These are phyloP conservation scores for Camponotus fellah DNA, from an alignment of 2,888 invertebrate genomes.

Conservation along the genomic window DNA sequence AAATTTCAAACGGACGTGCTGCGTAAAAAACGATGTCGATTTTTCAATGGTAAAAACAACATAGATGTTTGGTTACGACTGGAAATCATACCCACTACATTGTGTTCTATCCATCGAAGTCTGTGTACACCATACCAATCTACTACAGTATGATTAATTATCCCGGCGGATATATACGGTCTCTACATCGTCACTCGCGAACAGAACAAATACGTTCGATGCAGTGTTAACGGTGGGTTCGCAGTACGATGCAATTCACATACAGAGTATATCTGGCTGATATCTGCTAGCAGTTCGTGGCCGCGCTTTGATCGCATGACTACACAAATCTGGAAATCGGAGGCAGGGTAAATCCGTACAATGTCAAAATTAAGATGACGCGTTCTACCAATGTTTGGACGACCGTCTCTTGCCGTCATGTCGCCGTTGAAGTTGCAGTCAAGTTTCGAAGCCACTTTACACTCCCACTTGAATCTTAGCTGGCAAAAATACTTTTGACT, in stretches of 20 bases:
- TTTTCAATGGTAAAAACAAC: conserved; percentile 35
- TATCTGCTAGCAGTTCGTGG: conserved; percentile 42
- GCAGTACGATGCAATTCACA: neutral
- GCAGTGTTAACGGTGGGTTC: neutral
- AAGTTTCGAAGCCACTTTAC: conserved; percentile 32
- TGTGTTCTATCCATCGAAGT: conserved; percentile 42
- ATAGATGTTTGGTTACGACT: conserved; percentile 27
- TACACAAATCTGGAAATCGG: conserved; percentile 1
- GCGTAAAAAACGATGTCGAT: conserved; percentile 45
- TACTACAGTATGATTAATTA: conserved; percentile 41
- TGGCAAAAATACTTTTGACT: conserved; percentile 42
- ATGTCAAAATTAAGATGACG: conserved; percentile 39
- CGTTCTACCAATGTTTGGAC: neutral
- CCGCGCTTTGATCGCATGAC: conserved; percentile 21
- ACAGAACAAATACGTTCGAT: conserved; percentile 52
- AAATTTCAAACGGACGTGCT: conserved; percentile 26
- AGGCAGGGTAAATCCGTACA: conserved; percentile 11
- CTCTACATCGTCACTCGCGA: conserved; percentile 18
- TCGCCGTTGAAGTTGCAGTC: conserved; percentile 4
- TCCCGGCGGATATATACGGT: conserved; percentile 26
- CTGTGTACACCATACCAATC: neutral
- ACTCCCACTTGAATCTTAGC: conserved; percentile 48
- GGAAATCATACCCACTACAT: conserved; percentile 40
- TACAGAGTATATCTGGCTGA: conserved; percentile 7
- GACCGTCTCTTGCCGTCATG: neutral